These are phyloP conservation scores for Todiramphus chloris DNA, from an alignment of 2,113 vertebrate genomes.

Conservation along the genomic window DNA sequence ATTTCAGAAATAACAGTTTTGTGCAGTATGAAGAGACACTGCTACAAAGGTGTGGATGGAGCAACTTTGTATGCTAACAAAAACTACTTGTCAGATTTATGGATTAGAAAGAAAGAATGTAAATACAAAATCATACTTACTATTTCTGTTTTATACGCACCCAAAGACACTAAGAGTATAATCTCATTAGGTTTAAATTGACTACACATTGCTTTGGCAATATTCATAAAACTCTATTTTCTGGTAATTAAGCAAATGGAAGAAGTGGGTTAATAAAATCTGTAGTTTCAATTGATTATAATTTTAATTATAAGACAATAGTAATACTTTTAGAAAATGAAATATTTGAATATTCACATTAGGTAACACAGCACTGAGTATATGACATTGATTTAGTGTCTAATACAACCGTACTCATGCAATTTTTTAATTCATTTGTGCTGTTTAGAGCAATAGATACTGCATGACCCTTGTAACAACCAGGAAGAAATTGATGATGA, in stretches of 20 bases:
- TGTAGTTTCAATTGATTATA: not conserved
- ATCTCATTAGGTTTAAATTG: slow-evolving; percentile 60
- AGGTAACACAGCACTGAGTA: not conserved
- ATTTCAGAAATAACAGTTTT: not conserved
- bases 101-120: slow-evolving; percentile 3
- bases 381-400: not conserved
- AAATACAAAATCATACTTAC: slow-evolving; percentile 20
- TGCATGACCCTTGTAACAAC: not conserved
- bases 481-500: slow-evolving; percentile 27
- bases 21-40: not conserved
- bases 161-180: slow-evolving; percentile 38
- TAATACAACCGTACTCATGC: not conserved
- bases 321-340: slow-evolving; percentile 15
- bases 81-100: slow-evolving; percentile 45
- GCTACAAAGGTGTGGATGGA: not conserved
- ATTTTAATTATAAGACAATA: slow-evolving; percentile 5
- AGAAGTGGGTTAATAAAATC: slow-evolving; percentile 18
- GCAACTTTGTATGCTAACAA: not conserved
- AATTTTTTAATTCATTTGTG: not conserved
- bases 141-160: not conserved
- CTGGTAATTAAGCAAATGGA: slow-evolving; percentile 9
- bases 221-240: slow-evolving; percentile 18
- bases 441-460: not conserved
- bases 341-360: not conserved
- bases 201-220: slow-evolving; percentile 35